Base-by-base conservation (phyloP, 2,888 invertebrate species). In the Xestia rhomboidea region DNA sequence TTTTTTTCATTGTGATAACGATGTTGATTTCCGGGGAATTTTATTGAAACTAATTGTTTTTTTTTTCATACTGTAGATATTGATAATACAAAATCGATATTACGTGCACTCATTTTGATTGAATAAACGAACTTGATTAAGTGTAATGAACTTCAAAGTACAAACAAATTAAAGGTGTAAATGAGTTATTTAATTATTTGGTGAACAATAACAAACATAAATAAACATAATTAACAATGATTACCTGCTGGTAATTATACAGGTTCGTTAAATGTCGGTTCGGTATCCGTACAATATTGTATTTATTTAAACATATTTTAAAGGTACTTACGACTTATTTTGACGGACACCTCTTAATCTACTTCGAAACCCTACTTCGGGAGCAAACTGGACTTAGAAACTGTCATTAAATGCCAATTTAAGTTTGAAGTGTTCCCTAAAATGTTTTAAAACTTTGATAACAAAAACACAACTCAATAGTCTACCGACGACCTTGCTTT, bases 381-480 rank as follows among this genome's bases (percentile, higher is more conserved):
- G 38, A 76, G 73, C 15, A 68, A 82, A 73, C 27, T 77, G 62
- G 13, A 64, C 51, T 76, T 73, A 11, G 7, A 60, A 82, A 70
- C 51, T 64, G 73, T 64, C 51, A 60, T 30, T 62, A 71, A 78
- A 75, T 63, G 21, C 62, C 83, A 83, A 83, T 86, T 74, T 83
- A 70, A 74, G 79, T 83, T 86, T 46, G 30, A 86, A 76, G 24
- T 63, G 69, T 38, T 74, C 69, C 66, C 51, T 67, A 63, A 77
- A 73, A 83, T 63, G 57, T 74, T 66, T 64, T 41, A 24, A 60
- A 72, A 78, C 68, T 74, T 77, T 49, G 6, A 30, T 66, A 62
- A 51, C 60, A 81, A 81, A 69, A 69, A 68, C 67, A 54, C 51
- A 66, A 34, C 51, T 60, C 13, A 67, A 57, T 83, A 49, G 34